Percentiles rank a stretch among this genome's conserved stretches.
Conservation (phyloP, 2,797 vertebrate genomes). For the Cryptoblepharus egeriae region DNA sequence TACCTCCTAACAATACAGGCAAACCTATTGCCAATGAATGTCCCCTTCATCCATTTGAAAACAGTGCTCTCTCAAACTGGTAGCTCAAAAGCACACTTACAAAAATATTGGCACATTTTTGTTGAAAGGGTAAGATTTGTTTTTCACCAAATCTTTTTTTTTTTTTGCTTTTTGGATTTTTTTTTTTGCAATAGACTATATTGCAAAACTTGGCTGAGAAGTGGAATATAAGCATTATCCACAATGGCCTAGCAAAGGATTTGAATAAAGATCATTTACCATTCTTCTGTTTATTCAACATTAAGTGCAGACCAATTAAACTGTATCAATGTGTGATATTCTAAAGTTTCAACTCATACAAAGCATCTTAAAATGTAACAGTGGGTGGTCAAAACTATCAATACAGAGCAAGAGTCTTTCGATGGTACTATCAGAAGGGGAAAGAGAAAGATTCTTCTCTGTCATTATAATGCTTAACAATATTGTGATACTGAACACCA, state of each 20-base stretch:
- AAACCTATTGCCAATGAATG: no score
- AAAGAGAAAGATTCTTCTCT: background rate
- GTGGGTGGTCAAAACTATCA: background rate
- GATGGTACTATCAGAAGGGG: background rate
- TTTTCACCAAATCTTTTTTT: no score
- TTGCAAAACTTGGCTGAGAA: no score
- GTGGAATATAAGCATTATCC: no score
- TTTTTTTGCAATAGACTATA: no score
- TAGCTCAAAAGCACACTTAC: background rate
- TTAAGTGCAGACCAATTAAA: no score
- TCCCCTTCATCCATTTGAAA: no score
- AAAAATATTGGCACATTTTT: background rate
- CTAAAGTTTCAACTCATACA: background rate
- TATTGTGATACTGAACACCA: no score
- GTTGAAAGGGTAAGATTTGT: background rate
- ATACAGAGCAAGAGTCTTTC: background rate
- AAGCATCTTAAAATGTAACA: background rate
- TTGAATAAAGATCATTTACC: background rate
- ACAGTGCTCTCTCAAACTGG: background rate
- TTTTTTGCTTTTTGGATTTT: no score
- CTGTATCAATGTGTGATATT: background rate
- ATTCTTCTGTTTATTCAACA: no score
- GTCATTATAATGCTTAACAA: background rate
- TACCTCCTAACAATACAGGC: no score
- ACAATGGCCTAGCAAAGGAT: background rate